Evolutionary conservation across 2,888 invertebrate genomes (phyloP).

Genomic region (Scrobipalpa atriplicella): DNA sequence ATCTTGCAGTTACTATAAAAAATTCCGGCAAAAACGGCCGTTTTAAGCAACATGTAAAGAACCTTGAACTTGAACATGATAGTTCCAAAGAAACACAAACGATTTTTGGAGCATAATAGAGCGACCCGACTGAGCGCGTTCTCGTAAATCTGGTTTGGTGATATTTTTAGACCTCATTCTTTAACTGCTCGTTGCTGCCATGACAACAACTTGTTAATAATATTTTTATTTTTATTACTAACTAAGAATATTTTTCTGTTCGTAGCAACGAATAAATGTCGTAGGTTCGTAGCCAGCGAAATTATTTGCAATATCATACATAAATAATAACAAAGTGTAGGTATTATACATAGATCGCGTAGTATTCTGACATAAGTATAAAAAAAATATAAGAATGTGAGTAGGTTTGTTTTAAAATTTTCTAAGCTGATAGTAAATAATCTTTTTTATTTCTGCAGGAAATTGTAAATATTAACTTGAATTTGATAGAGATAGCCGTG

Average conservation of each 20-base stretch:
- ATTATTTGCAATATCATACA: no score
- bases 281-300: no score
- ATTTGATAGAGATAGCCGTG: background rate
- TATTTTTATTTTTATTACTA: constrained; percentile 17
- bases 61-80: no score
- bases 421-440: background rate
- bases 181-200: constrained; percentile 44
- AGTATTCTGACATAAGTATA: no score
- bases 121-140: background rate
- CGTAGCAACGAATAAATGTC: background rate
- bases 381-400: no score
- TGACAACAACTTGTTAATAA: constrained; percentile 42
- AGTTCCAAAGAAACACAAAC: no score
- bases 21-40: no score
- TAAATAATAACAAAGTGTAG: no score
- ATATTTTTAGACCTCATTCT: constrained; percentile 58
- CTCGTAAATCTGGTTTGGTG: constrained; percentile 60
- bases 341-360: no score
- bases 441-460: background rate
- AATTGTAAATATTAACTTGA: background rate
- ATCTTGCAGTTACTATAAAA: no score
- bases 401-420: no score
- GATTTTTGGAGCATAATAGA: background rate
- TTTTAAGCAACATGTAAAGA: no score
- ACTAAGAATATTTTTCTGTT: background rate